Evolutionary conservation across 2,113 vertebrate genomes (phyloP).

Genomic region (Takifugu bimaculatus): DNA sequence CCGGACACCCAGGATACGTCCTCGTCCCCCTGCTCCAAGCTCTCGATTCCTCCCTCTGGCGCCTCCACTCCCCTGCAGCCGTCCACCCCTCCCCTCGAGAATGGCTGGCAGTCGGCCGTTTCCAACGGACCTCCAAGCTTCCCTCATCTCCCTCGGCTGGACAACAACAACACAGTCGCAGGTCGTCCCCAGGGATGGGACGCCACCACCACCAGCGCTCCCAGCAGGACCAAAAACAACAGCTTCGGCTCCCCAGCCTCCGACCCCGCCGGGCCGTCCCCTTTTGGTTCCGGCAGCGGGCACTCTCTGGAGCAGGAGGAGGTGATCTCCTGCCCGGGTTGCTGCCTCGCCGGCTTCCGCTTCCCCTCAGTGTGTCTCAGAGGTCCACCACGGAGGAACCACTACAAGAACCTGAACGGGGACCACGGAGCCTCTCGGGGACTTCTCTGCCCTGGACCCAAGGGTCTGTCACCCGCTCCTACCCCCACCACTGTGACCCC

Average conservation of each 20-base stretch:
- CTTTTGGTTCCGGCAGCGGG: slow-evolving; percentile 58
- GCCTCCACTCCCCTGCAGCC: slow-evolving; percentile 53
- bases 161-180: slow-evolving; percentile 81
- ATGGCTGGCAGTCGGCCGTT: slow-evolving; percentile 71
- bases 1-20: slow-evolving; percentile 68
- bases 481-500: slow-evolving; percentile 59
- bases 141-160: slow-evolving; percentile 57
- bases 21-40: slow-evolving; percentile 36
- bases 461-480: slow-evolving; percentile 46
- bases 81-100: slow-evolving; percentile 55
- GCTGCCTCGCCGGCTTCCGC: slow-evolving; percentile 85
- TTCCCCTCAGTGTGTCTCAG: slow-evolving; percentile 84
- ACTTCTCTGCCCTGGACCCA: slow-evolving; percentile 62
- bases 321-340: slow-evolving; percentile 85
- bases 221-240: slow-evolving; percentile 53
- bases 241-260: slow-evolving; percentile 51
- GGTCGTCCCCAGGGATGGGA: slow-evolving; percentile 77
- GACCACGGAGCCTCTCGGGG: slow-evolving; percentile 66
- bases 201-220: slow-evolving; percentile 23
- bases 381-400: slow-evolving; percentile 65
- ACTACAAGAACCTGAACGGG: slow-evolving; percentile 87
- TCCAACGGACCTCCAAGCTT: slow-evolving; percentile 72
- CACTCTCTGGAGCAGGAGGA: slow-evolving; percentile 82
- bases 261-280: slow-evolving; percentile 49
- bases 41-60: slow-evolving; percentile 18